Percentiles rank a stretch among this genome's conserved stretches.
Evolutionary conservation across 2,797 vertebrate genomes (phyloP).

Genomic region (Enteromius trimaculatus): DNA sequence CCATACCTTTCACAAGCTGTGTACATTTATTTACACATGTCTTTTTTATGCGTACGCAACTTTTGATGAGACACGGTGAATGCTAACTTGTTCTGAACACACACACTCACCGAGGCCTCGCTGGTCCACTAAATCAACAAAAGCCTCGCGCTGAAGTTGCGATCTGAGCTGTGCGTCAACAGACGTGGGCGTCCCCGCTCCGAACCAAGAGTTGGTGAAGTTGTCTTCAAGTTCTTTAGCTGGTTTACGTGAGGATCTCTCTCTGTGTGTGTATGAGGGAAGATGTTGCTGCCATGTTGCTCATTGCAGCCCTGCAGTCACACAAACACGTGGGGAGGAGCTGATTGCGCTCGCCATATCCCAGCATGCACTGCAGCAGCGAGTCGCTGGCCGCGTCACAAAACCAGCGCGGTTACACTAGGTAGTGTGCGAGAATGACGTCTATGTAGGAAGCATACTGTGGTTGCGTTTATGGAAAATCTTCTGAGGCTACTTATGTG

Average conservation of each 20-base stretch:
- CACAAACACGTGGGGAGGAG: conserved; percentile 62
- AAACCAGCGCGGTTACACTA: not conserved
- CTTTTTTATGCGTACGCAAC: not conserved
- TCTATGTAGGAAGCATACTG: not conserved
- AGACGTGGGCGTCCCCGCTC: not conserved
- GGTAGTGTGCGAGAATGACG: not conserved
- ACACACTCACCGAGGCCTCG: conserved; percentile 14
- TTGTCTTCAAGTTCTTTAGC: not conserved
- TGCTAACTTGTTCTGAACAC: not conserved
- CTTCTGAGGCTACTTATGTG: too few relatives aligned
- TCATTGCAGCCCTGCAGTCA: conserved; percentile 29
- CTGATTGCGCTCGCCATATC: not conserved
- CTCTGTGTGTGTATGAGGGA: not conserved
- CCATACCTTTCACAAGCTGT: fast-evolving
- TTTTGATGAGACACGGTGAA: not conserved
- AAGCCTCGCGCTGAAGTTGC: not conserved
- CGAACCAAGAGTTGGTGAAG: not conserved
- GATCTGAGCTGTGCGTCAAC: not conserved
- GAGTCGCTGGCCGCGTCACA: not conserved
- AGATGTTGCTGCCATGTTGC: conserved; percentile 43
- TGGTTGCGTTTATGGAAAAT: not conserved
- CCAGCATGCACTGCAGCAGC: conserved; percentile 17
- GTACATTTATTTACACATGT: not conserved
- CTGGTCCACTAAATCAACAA: not conserved
- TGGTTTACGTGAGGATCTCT: not conserved